Base-by-base conservation (phyloP, 92 coral and sea anemone species). In the Zoanthus sansibaricus region DNA sequence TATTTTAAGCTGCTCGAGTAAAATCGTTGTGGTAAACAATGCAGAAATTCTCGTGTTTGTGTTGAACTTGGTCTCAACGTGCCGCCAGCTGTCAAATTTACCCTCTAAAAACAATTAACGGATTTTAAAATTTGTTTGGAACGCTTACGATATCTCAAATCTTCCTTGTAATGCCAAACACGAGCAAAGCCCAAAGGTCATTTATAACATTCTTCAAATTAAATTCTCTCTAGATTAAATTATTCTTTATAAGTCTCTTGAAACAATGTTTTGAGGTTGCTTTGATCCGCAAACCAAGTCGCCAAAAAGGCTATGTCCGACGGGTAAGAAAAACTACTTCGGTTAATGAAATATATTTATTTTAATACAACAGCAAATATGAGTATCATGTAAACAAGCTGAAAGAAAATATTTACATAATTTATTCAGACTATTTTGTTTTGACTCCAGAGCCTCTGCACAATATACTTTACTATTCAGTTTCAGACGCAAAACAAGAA, bases 331-430 rank as follows among this genome's bases (percentile, higher is more conserved):
- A 16, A 15, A 52, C 18, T 9, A 54, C 12, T 25, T 17, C 25
- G 79, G 3, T 48, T 75, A 11, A 42, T 20, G 51, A 12, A 5
- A 62, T 62, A 62, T 62, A 17, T n/a, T 62, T 18, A 5, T 62
- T 62, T 1, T 16, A 18, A 59, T 1, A 15, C 32, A 47, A 55
- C 30, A 78, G 70, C 69, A 56, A 78, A 78, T 78, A 78, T 78
- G 55, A 61, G 59, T 56, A 87, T 66, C 83, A 75, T 52, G 56
- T 90, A 90, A 90, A 90, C 88, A 82, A 74, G 20, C 44, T 21
- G 16, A 61, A 49, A 78, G 30, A 31, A 73, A 86, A 68, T 68
- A 90, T 86, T 90, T 82, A 87, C 93, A 90, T 90, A 82, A 86
- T 86, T 87, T 76, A 87, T 90, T 90, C 71, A 74, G 46, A 49